Base-by-base conservation (phyloP, 2,888 invertebrate species). In the Drosophila parthenogenetica region DNA sequence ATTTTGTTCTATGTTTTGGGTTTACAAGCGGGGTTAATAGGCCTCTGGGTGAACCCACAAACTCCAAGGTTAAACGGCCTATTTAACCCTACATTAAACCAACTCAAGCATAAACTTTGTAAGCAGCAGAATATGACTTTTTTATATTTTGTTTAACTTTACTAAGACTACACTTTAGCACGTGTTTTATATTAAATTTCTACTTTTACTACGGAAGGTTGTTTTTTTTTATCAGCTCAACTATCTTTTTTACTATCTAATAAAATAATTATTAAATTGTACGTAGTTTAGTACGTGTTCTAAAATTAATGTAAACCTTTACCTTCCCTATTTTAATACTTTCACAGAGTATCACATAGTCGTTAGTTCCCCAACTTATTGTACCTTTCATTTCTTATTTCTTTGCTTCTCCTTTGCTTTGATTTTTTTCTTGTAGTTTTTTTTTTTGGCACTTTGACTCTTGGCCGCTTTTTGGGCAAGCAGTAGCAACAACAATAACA, bases 401-500 rank as follows among this genome's bases (percentile, higher is more conserved):
- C 39, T 73, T 58, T 51, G 39, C 45, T 59, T 50, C 62, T 55
- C 42, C 29, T 63, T 40, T 65, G 22, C 46, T 67, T 70, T 37
- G 37, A 37, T 55, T 57, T 45, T 37, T 55, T 53, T 29, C 8
- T 29, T 29, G 29, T 8, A 8, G 25, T 29, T 61, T 54, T 54
- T 53, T 53, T 69, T 60, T 60, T 63, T 58, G 64, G 60, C 65
- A 73, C 69, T 78, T 76, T 78, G 77, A 73, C 70, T 77, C 57
- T 69, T 67, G 70, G 67, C 64, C 77, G 67, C 69, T 51, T 58
- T 62, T 58, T 46, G 53, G 58, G 40, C 48, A 46, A 61, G 29
- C 45, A 42, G 43, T 8, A 48, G 17, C 10, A 54, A 29, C 35
- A 69, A 42, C 55, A 59, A 22, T 3, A 19, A 45, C 54, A 60